These are phyloP conservation scores for Drosophila ironensis DNA, from an alignment of 1,140 invertebrate genomes.

Conservation along the genomic window DNA sequence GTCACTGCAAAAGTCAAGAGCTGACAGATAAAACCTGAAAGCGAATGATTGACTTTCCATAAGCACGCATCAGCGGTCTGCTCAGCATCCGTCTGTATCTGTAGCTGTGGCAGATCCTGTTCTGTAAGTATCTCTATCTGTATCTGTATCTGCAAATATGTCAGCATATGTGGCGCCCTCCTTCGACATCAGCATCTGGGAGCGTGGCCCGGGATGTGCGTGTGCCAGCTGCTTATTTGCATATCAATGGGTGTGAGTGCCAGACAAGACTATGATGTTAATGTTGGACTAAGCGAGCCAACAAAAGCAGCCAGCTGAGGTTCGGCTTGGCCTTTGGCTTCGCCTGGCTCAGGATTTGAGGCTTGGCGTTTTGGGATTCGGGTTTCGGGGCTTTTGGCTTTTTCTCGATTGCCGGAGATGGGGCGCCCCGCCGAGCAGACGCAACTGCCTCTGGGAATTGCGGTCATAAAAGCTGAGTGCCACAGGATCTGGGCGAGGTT, in stretches of 20 bases:
- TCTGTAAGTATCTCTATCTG: no score
- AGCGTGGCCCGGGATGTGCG: no score
- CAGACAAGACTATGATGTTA: no score
- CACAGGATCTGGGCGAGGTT: no score
- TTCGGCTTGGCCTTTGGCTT: not conserved
- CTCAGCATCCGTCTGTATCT: conserved; percentile 4
- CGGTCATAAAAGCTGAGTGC: conserved; percentile 17
- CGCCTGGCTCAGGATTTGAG: no score
- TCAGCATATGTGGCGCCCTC: conserved; percentile 27
- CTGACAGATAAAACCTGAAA: conserved; percentile 65
- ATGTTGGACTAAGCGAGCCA: conserved; percentile 28
- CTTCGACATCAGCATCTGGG: no score
- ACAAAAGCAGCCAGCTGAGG: conserved; percentile 23
- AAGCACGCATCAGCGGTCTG: conserved; percentile 56
- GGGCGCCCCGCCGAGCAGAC: not conserved
- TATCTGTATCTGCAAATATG: conserved; percentile 16
- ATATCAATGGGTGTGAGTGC: conserved; percentile 61
- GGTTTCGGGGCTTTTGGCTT: not conserved
- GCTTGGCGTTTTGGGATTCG: no score
- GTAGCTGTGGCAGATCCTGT: no score
- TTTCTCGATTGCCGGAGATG: not conserved
- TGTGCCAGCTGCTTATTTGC: conserved; percentile 48
- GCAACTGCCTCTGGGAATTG: conserved; percentile 1
- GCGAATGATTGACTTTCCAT: conserved; percentile 73
- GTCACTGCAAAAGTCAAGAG: conserved; percentile 45